Evolutionary conservation across 2,797 vertebrate species (phyloP).

Genomic region (Xenentodon cancila): DNA sequence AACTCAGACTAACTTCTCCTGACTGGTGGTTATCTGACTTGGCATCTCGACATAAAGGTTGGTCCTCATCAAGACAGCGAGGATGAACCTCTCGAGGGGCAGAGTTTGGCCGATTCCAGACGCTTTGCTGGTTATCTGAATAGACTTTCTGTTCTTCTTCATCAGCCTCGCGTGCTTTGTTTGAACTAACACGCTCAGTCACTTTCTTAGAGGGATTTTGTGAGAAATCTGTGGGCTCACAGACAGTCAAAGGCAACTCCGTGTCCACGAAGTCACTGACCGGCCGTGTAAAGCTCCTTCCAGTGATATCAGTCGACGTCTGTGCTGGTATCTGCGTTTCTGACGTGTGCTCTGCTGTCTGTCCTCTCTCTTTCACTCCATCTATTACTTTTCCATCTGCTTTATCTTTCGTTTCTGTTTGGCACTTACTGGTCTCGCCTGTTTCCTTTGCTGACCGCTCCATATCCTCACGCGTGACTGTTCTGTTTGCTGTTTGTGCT

Average conservation of each 20-base stretch:
- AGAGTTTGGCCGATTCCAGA: background rate
- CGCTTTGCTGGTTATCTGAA: slow-evolving; percentile 2
- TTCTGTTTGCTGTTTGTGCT: slow-evolving; percentile 26
- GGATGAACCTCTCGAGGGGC: background rate
- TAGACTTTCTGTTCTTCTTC: slow-evolving; percentile 1
- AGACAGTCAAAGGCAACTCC: slow-evolving; percentile 20
- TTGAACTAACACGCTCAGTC: slow-evolving; percentile 11
- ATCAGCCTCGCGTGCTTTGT: background rate
- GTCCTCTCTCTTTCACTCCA: slow-evolving; percentile 53
- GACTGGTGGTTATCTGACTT: background rate
- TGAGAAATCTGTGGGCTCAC: slow-evolving; percentile 20
- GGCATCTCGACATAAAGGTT: slow-evolving; percentile 2
- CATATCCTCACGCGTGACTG: slow-evolving; percentile 17
- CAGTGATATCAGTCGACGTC: slow-evolving; percentile 41
- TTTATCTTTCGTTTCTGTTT: slow-evolving; percentile 42
- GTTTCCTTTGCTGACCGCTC: slow-evolving; percentile 27
- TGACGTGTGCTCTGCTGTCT: slow-evolving; percentile 57
- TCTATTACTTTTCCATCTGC: slow-evolving; percentile 35
- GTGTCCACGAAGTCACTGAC: slow-evolving; percentile 47
- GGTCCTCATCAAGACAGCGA: background rate
- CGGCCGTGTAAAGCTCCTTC: slow-evolving; percentile 37
- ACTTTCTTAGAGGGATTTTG: slow-evolving; percentile 25
- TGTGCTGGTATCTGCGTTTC: slow-evolving; percentile 54
- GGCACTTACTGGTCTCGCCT: slow-evolving; percentile 13
- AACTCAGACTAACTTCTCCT: background rate